These are phyloP conservation scores for Microctonus aethiopoides DNA, from an alignment of 2,888 invertebrate genomes.

Conservation along the genomic window DNA sequence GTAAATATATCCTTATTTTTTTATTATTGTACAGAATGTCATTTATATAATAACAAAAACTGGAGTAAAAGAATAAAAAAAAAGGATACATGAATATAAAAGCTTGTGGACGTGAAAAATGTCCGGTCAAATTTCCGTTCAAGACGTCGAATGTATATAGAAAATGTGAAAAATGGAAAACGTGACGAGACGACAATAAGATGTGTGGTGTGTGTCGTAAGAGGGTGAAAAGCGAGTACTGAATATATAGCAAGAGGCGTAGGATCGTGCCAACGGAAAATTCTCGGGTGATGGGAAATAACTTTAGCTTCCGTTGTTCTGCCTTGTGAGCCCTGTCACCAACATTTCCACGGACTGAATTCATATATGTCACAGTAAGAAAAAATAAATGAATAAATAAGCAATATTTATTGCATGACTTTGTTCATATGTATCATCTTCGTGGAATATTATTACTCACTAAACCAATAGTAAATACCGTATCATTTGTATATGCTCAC, in stretches of 20 bases:
- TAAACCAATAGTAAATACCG: no score
- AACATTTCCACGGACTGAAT: background rate
- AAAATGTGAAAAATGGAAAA: conserved; percentile 12
- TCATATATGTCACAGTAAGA: background rate
- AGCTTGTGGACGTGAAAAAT: conserved; percentile 10
- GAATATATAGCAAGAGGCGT: background rate
- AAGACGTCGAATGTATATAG: conserved; percentile 14
- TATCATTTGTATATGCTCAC: no score
- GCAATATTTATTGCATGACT: no score
- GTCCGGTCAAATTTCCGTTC: conserved; percentile 14
- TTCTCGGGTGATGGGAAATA: conserved; percentile 12
- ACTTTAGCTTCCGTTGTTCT: conserved; percentile 13
- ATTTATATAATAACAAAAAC: background rate
- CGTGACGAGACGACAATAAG: conserved; percentile 15
- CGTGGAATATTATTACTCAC: no score
- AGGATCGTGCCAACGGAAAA: background rate
- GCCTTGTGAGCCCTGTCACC: background rate
- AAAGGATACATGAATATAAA: background rate
- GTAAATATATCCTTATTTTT: background rate
- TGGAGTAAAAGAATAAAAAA: background rate
- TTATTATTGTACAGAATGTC: background rate
- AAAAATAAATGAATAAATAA: background rate
- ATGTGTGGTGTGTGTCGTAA: background rate
- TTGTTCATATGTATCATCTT: no score
- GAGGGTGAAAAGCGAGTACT: conserved; percentile 2